Conservation (phyloP, 2,797 vertebrate genomes). For the Linurgus olivaceus region DNA sequence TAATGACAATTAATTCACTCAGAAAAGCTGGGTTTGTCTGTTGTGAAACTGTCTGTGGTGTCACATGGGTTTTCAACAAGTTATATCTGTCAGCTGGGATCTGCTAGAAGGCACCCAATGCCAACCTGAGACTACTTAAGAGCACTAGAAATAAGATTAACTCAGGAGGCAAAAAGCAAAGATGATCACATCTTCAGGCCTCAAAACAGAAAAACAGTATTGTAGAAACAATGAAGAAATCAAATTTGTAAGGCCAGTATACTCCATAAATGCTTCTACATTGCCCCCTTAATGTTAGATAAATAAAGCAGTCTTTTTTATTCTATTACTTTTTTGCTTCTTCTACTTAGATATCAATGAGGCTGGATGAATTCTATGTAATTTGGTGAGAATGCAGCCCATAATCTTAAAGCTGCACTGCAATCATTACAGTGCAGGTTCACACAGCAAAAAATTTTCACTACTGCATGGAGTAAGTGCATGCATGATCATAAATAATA, state of each 20-base stretch:
- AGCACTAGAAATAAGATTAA: background rate
- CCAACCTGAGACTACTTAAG: background rate
- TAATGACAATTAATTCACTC: background rate
- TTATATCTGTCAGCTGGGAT: background rate
- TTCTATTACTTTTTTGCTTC: background rate
- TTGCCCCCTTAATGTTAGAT: accelerated
- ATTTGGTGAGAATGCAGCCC: background rate
- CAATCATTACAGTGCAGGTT: background rate
- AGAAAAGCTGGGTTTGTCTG: background rate
- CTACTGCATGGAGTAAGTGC: background rate
- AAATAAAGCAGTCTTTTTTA: background rate
- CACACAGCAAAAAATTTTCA: background rate
- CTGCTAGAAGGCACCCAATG: background rate
- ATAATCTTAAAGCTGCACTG: background rate
- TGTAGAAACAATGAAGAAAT: background rate
- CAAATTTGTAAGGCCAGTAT: background rate
- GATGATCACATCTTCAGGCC: background rate
- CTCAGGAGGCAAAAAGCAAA: background rate
- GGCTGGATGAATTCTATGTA: background rate
- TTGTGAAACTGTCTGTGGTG: background rate
- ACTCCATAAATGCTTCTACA: background rate
- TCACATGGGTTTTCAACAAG: background rate
- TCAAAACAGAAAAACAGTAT: background rate
- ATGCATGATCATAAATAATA: background rate
- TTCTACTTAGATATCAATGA: background rate